Evolutionary conservation across 2,888 invertebrate species (phyloP).

Genomic region (Pimpla rufipes): DNA sequence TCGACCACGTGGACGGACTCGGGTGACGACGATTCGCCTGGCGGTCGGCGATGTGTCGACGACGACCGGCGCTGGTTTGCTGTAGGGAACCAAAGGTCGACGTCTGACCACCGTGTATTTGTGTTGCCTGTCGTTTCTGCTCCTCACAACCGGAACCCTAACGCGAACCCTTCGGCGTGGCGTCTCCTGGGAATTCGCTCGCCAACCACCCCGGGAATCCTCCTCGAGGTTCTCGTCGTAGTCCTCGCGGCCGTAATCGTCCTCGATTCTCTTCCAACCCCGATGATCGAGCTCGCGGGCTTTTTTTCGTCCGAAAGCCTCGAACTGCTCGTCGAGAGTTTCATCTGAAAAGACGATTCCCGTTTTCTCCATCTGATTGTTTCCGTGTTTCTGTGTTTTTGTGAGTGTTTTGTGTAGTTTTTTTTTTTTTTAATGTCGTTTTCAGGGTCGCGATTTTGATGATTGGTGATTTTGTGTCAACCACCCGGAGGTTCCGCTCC

Average conservation of each 20-base stretch:
- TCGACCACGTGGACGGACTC: slow-evolving; percentile 77
- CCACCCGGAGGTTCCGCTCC: slow-evolving; percentile 56
- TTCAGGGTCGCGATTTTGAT: slow-evolving; percentile 42
- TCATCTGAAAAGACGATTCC: slow-evolving; percentile 75
- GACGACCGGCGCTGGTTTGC: slow-evolving; percentile 64
- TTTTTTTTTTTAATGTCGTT: slow-evolving; percentile 32
- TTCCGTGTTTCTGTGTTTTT: no score
- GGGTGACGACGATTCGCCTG: slow-evolving; percentile 80
- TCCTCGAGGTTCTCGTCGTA: slow-evolving; percentile 40
- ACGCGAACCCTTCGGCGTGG: slow-evolving; percentile 82
- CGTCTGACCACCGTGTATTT: slow-evolving; percentile 82
- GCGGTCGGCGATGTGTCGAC: slow-evolving; percentile 68
- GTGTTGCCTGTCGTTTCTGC: slow-evolving; percentile 78
- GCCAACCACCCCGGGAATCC: slow-evolving; percentile 20
- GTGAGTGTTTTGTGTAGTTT: slow-evolving; percentile 49
- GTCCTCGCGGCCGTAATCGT: slow-evolving; percentile 26
- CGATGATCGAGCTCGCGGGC: slow-evolving; percentile 58
- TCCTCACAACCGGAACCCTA: slow-evolving; percentile 82
- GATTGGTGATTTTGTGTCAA: slow-evolving; percentile 56
- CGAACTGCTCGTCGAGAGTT: slow-evolving; percentile 61
- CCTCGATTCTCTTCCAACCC: slow-evolving; percentile 50
- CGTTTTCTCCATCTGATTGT: slow-evolving; percentile 68
- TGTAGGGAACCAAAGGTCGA: slow-evolving; percentile 78
- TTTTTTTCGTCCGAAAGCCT: slow-evolving; percentile 70
- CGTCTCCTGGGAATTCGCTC: slow-evolving; percentile 65